Conservation (phyloP, 2,888 invertebrate species). For the Mamestra brassicae region DNA sequence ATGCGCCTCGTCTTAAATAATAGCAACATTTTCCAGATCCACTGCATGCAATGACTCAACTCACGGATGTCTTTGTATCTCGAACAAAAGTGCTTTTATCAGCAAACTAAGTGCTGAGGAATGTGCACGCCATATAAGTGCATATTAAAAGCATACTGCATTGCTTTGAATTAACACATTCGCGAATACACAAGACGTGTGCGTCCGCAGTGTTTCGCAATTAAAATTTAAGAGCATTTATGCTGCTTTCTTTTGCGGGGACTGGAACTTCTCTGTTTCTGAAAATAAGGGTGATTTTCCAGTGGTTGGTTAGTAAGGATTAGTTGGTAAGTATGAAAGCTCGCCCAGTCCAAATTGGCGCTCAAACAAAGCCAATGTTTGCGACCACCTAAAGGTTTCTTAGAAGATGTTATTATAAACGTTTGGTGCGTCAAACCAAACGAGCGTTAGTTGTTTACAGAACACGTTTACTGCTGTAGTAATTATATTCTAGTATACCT, state of each 20-base stretch:
- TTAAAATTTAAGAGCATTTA: conserved; percentile 81
- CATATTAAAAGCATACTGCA: conserved; percentile 78
- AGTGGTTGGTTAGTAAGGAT: conserved; percentile 44
- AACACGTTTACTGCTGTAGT: conserved; percentile 71
- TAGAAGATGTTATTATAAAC: conserved; percentile 75
- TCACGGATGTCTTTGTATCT: conserved; percentile 41
- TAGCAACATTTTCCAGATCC: conserved; percentile 32
- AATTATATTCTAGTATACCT: conserved; percentile 73
- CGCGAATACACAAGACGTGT: conserved; percentile 79
- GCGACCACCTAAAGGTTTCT: conserved; percentile 88
- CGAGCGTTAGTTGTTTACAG: conserved; percentile 74
- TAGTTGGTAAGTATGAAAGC: conserved; percentile 73
- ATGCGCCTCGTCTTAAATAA: conserved; percentile 26
- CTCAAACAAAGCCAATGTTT: conserved; percentile 86
- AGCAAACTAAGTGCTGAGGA: conserved; percentile 69
- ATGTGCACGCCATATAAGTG: conserved; percentile 84
- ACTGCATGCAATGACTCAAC: conserved; percentile 54
- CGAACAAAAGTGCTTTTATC: conserved; percentile 59
- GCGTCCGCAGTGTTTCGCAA: conserved; percentile 81
- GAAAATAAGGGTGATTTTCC: conserved; percentile 65
- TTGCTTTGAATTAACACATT: conserved; percentile 86
- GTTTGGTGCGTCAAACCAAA: conserved; percentile 66
- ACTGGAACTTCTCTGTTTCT: conserved; percentile 49
- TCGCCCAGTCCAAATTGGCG: conserved; percentile 84
- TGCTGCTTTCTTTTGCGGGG: conserved; percentile 63